Evolutionary conservation across 2,797 vertebrate genomes (phyloP).

Genomic region (Ataeniobius toweri): DNA sequence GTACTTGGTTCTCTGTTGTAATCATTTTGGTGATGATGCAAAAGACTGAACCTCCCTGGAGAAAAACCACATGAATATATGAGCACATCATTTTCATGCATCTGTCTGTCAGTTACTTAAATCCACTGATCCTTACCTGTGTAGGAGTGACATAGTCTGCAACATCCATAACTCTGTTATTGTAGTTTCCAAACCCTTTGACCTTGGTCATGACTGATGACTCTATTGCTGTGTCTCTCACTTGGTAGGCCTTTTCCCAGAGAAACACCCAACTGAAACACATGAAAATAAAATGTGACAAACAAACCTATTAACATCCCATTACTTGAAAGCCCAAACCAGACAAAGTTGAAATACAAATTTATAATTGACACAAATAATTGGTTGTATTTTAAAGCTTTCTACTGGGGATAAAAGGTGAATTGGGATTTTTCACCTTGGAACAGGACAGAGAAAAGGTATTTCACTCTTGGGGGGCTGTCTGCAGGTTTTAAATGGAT

Average conservation of each 20-base stretch:
- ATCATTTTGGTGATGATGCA: conserved; percentile 95
- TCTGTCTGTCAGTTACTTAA: not conserved
- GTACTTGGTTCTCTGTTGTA: conserved; percentile 88
- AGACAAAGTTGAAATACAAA: not conserved
- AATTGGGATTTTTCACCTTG: too few relatives aligned
- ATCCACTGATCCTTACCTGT: conserved; percentile 76
- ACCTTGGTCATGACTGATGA: conserved; percentile 96
- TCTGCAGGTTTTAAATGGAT: too few relatives aligned
- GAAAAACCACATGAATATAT: conserved; percentile 15
- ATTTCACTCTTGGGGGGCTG: too few relatives aligned
- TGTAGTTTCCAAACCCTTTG: conserved; percentile 90
- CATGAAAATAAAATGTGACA: not conserved
- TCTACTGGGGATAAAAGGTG: too few relatives aligned
- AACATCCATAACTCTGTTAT: conserved; percentile 89
- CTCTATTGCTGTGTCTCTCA: conserved; percentile 89
- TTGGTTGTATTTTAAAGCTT: too few relatives aligned
- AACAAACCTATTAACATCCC: not conserved
- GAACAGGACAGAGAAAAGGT: too few relatives aligned
- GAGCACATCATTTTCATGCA: not conserved
- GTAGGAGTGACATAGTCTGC: conserved; percentile 91
- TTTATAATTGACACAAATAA: not conserved
- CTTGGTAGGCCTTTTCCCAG: conserved; percentile 93
- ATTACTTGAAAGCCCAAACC: too few relatives aligned
- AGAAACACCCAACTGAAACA: conserved; percentile 90
- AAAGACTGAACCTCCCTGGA: conserved; percentile 91